A percentile compares a stretch with the other conserved stretches of the same genome.
These are phyloP conservation scores for Athene noctua DNA, from an alignment of 2,113 vertebrate species.

Conservation along the genomic window DNA sequence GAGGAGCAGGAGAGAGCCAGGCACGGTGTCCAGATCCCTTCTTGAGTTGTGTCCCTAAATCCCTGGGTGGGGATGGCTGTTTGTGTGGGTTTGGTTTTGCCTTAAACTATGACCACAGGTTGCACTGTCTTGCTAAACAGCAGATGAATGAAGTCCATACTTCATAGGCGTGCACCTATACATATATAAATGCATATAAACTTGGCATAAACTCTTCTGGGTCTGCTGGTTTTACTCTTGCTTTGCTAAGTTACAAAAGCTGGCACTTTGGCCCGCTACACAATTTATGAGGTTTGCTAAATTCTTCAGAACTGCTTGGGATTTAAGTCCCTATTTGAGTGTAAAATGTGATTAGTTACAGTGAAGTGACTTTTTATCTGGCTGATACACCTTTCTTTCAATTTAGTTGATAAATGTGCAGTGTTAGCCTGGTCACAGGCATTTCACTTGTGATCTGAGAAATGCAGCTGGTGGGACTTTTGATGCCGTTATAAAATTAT, in stretches of 20 bases:
- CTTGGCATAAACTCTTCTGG: background rate
- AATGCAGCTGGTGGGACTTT: background rate
- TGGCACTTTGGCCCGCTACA: background rate
- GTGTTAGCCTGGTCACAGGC: background rate
- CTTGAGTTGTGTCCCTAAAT: background rate
- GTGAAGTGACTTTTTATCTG: conserved; percentile 21
- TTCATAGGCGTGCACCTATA: background rate
- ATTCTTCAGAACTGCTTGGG: background rate
- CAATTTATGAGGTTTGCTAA: background rate
- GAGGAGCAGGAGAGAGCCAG: background rate
- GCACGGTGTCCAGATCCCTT: background rate
- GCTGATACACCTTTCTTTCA: conserved; percentile 31
- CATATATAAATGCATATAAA: background rate
- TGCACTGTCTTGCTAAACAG: background rate
- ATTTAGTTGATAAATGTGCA: background rate
- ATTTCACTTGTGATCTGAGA: background rate
- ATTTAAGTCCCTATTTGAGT: background rate
- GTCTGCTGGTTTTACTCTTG: background rate
- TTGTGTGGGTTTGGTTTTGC: background rate
- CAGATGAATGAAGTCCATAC: background rate
- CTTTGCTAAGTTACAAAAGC: background rate
- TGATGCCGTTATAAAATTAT: background rate
- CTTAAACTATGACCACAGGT: rapidly evolving
- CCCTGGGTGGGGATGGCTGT: no score
- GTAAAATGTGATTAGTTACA: conserved; percentile 11